Evolutionary conservation across 2,113 vertebrate species (phyloP).

Genomic region (Tyrannus savana): DNA sequence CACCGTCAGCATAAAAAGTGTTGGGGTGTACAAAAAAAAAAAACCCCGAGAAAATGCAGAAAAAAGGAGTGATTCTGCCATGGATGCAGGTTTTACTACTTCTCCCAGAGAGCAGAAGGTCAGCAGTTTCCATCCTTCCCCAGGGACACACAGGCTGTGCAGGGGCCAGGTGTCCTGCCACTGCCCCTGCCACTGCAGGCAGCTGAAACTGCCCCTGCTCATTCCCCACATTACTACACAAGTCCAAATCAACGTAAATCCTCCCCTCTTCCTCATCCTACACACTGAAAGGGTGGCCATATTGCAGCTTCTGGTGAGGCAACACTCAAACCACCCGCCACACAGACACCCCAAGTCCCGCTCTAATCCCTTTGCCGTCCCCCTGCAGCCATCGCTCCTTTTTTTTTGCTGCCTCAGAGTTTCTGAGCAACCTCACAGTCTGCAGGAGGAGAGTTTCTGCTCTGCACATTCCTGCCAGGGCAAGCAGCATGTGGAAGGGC

Average conservation of each 20-base stretch:
- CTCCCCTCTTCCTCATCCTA: not conserved
- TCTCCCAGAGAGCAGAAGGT: not conserved
- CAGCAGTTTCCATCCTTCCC: not conserved
- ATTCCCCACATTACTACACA: not conserved
- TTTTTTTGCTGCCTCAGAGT: not conserved
- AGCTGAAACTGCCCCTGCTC: not conserved
- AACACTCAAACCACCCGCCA: not conserved
- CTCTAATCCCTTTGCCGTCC: not conserved
- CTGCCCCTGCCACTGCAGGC: too few relatives aligned
- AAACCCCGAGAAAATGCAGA: not conserved
- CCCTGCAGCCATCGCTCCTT: not conserved
- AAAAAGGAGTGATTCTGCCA: not conserved
- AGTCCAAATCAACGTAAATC: not conserved
- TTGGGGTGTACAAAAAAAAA: not conserved
- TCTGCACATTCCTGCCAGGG: not conserved
- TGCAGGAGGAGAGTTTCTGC: not conserved
- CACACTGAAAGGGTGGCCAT: not conserved
- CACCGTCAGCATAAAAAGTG: not conserved
- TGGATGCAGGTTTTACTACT: not conserved
- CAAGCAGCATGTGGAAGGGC: not conserved
- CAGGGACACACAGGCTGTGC: not conserved
- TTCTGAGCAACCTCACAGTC: not conserved
- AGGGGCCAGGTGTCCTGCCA: fast-evolving
- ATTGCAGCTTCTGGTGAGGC: not conserved
- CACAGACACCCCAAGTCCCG: not conserved